Evolutionary conservation across 2,888 invertebrate genomes (phyloP).

Genomic region (Fabriciana adippe): DNA sequence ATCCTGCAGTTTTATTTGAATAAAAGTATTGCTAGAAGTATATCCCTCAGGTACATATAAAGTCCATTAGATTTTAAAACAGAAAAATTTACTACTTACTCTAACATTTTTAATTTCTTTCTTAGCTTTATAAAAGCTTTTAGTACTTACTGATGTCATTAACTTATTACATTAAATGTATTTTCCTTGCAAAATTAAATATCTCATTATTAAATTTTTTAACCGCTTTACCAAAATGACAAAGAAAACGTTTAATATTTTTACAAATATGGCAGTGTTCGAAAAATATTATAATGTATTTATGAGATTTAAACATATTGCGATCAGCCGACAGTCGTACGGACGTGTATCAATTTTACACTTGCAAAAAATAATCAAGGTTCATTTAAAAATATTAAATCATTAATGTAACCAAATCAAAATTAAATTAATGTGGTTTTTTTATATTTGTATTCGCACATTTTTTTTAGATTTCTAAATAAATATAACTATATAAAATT

Average conservation of each 20-base stretch:
- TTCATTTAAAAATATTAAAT: too few relatives aligned
- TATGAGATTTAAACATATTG: not conserved
- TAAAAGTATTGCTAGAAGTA: slow-evolving; percentile 18
- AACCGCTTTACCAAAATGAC: not conserved
- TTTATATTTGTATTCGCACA: too few relatives aligned
- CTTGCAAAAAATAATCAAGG: too few relatives aligned
- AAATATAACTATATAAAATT: too few relatives aligned
- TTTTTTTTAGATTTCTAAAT: too few relatives aligned
- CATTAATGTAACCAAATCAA: too few relatives aligned
- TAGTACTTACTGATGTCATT: too few relatives aligned
- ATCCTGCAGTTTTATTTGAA: slow-evolving; percentile 1
- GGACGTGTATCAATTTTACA: not conserved
- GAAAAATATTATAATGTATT: not conserved
- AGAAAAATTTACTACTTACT: not conserved
- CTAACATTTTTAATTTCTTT: not conserved
- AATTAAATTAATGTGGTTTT: too few relatives aligned
- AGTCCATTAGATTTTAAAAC: slow-evolving; percentile 18
- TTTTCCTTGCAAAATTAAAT: not conserved
- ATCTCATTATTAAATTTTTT: not conserved
- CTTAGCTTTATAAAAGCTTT: slow-evolving; percentile 1
- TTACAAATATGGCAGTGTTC: slow-evolving; percentile 17
- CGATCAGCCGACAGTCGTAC: not conserved
- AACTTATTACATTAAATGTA: too few relatives aligned
- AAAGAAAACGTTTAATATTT: not conserved
- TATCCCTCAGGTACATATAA: slow-evolving; percentile 20